A percentile compares a stretch with the other conserved stretches of the same genome.
These are phyloP conservation scores for Lasius platythorax DNA, from an alignment of 2,888 invertebrate species.

Conservation along the genomic window DNA sequence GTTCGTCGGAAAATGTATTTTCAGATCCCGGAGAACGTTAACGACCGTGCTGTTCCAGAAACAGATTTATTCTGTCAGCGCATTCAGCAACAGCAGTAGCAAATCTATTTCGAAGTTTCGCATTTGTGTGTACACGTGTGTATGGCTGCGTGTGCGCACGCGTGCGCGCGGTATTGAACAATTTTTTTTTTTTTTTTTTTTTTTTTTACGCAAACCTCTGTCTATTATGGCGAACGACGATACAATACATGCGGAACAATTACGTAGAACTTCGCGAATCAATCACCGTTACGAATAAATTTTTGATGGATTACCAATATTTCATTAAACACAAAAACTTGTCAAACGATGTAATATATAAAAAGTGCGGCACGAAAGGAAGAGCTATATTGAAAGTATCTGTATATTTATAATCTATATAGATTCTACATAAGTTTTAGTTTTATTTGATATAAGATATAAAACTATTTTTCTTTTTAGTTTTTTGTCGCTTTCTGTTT, in stretches of 20 bases:
- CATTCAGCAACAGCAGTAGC: constrained; percentile 44
- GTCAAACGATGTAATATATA: neutral
- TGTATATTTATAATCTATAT: neutral
- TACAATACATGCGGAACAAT: constrained; percentile 26
- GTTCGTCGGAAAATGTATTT: constrained; percentile 48
- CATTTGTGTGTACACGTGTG: neutral
- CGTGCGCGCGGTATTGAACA: constrained; percentile 4
- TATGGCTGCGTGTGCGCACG: neutral
- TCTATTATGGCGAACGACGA: constrained; percentile 12
- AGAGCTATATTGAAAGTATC: neutral
- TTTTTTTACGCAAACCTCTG: neutral
- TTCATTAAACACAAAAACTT: constrained; percentile 11
- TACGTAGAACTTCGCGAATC: constrained; percentile 4
- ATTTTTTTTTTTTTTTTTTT: constrained; percentile 4
- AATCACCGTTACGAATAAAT: constrained; percentile 22
- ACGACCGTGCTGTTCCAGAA: constrained; percentile 53
- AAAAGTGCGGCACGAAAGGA: neutral
- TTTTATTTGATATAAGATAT: neutral
- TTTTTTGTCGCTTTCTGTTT: neutral
- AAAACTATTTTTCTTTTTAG: neutral
- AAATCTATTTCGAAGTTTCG: constrained; percentile 50
- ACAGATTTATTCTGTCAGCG: constrained; percentile 56
- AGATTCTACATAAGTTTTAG: neutral
- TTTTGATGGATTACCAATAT: constrained; percentile 2
- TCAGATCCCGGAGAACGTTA: constrained; percentile 56